Conservation (phyloP, 2,888 invertebrate genomes). For the Ormyrus labotus region DNA sequence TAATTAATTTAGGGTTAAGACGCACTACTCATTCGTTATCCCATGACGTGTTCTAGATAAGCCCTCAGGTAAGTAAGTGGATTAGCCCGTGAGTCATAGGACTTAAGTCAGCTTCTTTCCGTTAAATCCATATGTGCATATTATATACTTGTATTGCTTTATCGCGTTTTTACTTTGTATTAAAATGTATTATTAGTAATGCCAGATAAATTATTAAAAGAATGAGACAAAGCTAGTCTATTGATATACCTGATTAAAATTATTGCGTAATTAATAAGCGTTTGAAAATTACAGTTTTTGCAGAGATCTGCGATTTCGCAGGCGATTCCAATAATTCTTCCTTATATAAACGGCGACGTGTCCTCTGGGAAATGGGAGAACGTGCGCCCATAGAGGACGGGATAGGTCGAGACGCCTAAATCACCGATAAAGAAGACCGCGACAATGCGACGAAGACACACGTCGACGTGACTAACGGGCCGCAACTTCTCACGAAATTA, state of each 20-base stretch:
- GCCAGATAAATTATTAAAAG: no score
- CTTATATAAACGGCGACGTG: slow-evolving; percentile 16
- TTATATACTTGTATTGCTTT: no score
- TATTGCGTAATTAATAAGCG: no score
- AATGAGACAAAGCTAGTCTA: no score
- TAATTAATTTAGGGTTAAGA: not conserved
- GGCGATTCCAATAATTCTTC: slow-evolving; percentile 46
- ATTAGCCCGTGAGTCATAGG: slow-evolving; percentile 26
- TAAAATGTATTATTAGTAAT: no score
- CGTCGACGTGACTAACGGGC: not conserved
- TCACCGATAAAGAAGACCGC: slow-evolving; percentile 48
- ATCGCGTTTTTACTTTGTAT: no score
- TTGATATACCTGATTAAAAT: no score
- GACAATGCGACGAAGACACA: not conserved
- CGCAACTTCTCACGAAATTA: slow-evolving; percentile 20
- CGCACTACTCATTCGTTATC: slow-evolving; percentile 14
- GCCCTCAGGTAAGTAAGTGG: not conserved
- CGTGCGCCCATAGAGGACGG: not conserved
- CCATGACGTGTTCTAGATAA: slow-evolving; percentile 1
- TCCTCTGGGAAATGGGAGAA: not conserved
- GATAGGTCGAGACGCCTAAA: slow-evolving; percentile 34
- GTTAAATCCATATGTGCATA: no score
- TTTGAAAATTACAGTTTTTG: no score
- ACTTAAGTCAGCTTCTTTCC: not conserved
- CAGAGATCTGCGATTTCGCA: not conserved